Evolutionary conservation across 2,797 vertebrate species (phyloP), one percentile per base, ranked within the genome.

Genomic region (Cirrhinus molitorella): DNA sequence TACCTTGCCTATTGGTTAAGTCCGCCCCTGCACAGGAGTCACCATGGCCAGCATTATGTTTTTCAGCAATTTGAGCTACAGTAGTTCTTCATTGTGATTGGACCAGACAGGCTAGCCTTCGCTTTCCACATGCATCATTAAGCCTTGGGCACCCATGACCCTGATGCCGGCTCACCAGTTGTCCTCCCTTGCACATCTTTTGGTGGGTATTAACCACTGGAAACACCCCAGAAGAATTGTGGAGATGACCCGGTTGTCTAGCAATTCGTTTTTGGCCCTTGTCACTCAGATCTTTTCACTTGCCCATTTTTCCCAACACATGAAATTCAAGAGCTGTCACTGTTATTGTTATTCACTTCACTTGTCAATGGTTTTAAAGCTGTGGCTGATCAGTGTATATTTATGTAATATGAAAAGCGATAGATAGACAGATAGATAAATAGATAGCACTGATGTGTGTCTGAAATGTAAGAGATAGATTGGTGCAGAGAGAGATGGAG

Each of bases 401-500:
- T 63, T 9, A 31, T 17, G 25, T 31, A 31, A 16, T 17, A 31
- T 13, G 9, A 63, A 63, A 7, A 57, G 10, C 23, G 67, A 72
- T 45, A 57, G 65, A 80, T 40, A 28, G n/a, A 70, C 21, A 40
- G 16, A 61, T n/a, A 25, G 43, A 78, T 53, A 65, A 53, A 79
- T 70, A 45, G 67, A 79, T 23, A 23, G 77, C n/a, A 53, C 59
- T 57, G n/a, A 28, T 59, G 23, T 49, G 61, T 66, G 43, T 55
- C 31, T 71, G 67, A 73, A 76, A 84, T 45, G 34, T 55, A 66
- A 53, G n/a, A 21, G 76, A 79, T 43, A 63, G 68, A 73, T 31
- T 47, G 45, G 49, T 79, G 84, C 28, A 81, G 80, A 57, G 59
- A 77, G 85, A 88, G 87, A 91, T 88, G 87, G 84, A 85, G 87